Base-by-base conservation (phyloP, 37 sponge, comb jelly and placozoan species). In the Spongia lamella region DNA sequence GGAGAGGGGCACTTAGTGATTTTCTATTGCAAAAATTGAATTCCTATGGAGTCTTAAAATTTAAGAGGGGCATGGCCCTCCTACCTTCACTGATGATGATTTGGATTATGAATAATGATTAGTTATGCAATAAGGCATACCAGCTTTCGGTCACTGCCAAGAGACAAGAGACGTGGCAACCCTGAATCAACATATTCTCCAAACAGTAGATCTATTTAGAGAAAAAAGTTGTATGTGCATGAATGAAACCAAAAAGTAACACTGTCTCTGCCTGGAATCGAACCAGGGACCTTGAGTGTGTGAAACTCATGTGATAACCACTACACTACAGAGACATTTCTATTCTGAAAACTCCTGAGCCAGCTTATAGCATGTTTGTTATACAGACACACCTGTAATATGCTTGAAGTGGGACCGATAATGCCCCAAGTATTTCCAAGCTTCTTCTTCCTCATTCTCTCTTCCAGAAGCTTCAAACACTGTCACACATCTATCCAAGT, bases 401-500 rank as follows among this genome's bases (percentile, higher is more conserved):
- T 79, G 68, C 62, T 94, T 87, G 84, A 94, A 89, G 55, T 97
- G 99, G 14, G 99, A 68, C 53, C 83, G 69, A 31, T 97, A 68
- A 49, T 80, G 89, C 4, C 90, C 99, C 43, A 94, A 58, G 63
- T 86, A 94, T 19, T 38, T 5, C 91, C 94, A 93, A 15, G 63
- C 39, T 27, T 50, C 72, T 19, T 52, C 66, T 36, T 78, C 36
- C 15, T 49, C 32, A 58, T 57, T 11, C 47, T 72, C n/a, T 61
- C 64, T 52, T 40, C 43, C 1, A 51, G 30, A 22, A 43, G 39
- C 40, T 32, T 39, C 31, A 70, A 66, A 94, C 67, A 94, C 88
- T 22, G 82, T 75, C 63, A 94, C 88, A 80, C 91, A 86, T 35
- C 40, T 36, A 63, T 94, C 95, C 38, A 82, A 40, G 56, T 94